Conservation (phyloP, 2,888 invertebrate species). For the Hemistola chrysoprasaria region DNA sequence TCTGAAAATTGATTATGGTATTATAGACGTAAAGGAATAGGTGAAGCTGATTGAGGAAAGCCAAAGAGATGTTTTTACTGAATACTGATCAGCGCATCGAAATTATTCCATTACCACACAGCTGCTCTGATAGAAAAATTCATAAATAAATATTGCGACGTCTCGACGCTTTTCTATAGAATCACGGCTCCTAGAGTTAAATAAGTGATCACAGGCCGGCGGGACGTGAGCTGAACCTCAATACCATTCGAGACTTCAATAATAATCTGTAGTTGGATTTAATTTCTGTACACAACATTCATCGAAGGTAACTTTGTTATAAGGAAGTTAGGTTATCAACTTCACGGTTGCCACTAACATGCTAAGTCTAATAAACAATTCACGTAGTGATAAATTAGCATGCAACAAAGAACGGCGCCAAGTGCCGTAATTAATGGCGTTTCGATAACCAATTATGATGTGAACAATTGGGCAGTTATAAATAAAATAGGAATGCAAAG, state of each 20-base stretch:
- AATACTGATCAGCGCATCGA: constrained; percentile 69
- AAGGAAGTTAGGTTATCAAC: constrained; percentile 7
- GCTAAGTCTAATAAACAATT: neutral
- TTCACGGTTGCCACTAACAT: too few species aligned
- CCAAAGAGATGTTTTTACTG: constrained; percentile 50
- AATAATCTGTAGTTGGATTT: constrained; percentile 29
- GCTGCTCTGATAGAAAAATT: constrained; percentile 63
- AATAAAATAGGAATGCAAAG: constrained; percentile 61
- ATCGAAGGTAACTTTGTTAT: constrained; percentile 6
- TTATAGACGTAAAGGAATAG: constrained; percentile 47
- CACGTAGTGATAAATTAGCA: neutral
- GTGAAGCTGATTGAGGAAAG: constrained; percentile 53
- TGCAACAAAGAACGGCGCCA: constrained; percentile 17
- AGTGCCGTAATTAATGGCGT: constrained; percentile 31
- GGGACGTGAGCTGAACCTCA: constrained; percentile 62
- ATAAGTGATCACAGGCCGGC: constrained; percentile 76
- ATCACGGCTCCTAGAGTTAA: constrained; percentile 73
- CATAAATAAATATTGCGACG: constrained; percentile 73
- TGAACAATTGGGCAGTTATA: constrained; percentile 58
- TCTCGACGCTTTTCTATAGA: constrained; percentile 69
- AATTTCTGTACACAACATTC: constrained; percentile 7
- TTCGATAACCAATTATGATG: constrained; percentile 43
- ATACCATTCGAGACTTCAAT: constrained; percentile 51
- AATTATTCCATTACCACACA: constrained; percentile 71
- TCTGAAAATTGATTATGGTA: constrained; percentile 56